Percentiles rank a stretch among this genome's conserved stretches.
Evolutionary conservation across 2,888 invertebrate species (phyloP).

Genomic region (Argynnis bischoffii): DNA sequence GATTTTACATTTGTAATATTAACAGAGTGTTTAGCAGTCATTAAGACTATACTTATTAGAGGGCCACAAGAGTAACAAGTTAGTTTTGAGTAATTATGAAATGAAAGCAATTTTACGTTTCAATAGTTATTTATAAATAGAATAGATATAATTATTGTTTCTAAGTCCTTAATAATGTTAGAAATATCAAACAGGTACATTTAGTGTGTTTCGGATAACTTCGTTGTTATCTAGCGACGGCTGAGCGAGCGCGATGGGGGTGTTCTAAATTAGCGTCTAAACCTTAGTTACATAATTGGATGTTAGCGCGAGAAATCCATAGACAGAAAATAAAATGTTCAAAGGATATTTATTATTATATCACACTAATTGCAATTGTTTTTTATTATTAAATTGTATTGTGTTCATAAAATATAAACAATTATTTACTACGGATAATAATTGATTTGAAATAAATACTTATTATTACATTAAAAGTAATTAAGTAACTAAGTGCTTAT

Average conservation of each 20-base stretch:
- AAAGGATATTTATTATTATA: background rate
- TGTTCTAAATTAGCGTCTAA: constrained; percentile 47
- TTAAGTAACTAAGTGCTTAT: too few species aligned
- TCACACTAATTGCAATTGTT: too few species aligned
- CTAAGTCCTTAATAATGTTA: constrained; percentile 7
- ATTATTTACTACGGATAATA: too few species aligned
- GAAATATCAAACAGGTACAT: constrained; percentile 28
- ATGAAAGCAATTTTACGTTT: background rate
- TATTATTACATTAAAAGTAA: too few species aligned
- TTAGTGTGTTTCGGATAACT: constrained; percentile 39
- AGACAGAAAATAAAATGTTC: constrained; percentile 14
- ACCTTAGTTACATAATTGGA: constrained; percentile 38
- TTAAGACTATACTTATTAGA: too few species aligned
- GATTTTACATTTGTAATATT: too few species aligned
- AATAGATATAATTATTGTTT: background rate
- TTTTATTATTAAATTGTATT: too few species aligned
- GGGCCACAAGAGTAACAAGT: too few species aligned
- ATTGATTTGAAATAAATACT: too few species aligned
- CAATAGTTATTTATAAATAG: background rate
- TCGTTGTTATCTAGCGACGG: constrained; percentile 50
- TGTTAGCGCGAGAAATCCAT: constrained; percentile 34
- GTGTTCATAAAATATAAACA: too few species aligned
- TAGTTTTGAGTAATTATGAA: too few species aligned
- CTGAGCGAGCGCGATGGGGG: constrained; percentile 49
- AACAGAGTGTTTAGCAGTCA: too few species aligned